Conservation (phyloP, 1,140 invertebrate species). For the Halesus radiatus region DNA sequence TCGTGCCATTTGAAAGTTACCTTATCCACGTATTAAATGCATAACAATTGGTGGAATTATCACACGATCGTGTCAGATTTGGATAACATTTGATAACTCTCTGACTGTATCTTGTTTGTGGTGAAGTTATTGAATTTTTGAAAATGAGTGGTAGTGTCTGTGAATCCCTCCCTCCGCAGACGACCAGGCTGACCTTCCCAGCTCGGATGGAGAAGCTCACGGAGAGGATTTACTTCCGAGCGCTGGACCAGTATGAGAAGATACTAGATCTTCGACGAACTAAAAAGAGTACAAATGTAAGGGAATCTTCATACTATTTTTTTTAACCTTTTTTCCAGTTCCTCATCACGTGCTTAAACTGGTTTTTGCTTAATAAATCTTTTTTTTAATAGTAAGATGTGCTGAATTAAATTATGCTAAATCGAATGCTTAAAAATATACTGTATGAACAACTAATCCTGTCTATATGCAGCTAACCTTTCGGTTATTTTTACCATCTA, state of each 20-base stretch:
- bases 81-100: background rate
- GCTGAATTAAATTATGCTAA: too few relatives aligned
- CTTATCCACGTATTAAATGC: background rate
- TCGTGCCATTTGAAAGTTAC: background rate
- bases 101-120: background rate
- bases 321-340: background rate
- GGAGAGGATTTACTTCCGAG: constrained; percentile 71
- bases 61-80: background rate
- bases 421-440: too few relatives aligned
- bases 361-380: background rate
- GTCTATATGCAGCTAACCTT: too few relatives aligned
- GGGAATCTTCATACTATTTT: constrained; percentile 31
- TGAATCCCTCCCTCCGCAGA: constrained; percentile 58
- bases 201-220: constrained; percentile 71
- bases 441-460: too few relatives aligned
- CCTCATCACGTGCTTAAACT: background rate
- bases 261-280: constrained; percentile 68
- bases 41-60: background rate
- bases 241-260: constrained; percentile 74
- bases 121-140: background rate
- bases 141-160: constrained; percentile 48
- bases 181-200: constrained; percentile 65
- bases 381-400: background rate
- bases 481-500: background rate
- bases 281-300: constrained; percentile 68